Percentiles rank a stretch among this genome's conserved stretches.
Evolutionary conservation across 2,797 vertebrate genomes (phyloP).

Genomic region (Pantherophis vulpinus): DNA sequence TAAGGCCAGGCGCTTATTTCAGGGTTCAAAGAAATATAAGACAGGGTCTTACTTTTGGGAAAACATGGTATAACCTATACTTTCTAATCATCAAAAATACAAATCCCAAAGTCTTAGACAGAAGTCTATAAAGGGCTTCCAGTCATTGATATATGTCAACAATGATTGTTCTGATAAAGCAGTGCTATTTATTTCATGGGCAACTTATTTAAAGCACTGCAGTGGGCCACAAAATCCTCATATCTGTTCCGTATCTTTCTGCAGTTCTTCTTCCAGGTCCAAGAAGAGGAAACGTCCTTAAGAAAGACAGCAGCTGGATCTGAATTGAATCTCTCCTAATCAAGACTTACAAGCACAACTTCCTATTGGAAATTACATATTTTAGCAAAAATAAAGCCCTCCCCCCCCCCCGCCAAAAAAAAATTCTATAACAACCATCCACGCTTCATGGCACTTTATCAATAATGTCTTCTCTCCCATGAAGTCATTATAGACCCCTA

Average conservation of each 20-base stretch:
- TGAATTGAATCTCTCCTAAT: not conserved
- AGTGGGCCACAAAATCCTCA: not conserved
- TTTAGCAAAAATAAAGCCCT: not conserved
- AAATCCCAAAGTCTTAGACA: not conserved
- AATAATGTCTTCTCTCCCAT: not conserved
- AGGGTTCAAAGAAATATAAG: too few species aligned
- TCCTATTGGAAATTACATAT: not conserved
- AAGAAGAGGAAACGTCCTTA: not conserved
- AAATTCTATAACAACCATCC: not conserved
- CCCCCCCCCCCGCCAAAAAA: not conserved
- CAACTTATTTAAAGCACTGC: not conserved
- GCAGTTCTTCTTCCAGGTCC: not conserved
- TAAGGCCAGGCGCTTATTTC: too few species aligned
- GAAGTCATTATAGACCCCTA: constrained; percentile 46
- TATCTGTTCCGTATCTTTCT: not conserved
- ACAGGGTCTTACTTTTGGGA: too few species aligned
- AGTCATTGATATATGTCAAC: not conserved
- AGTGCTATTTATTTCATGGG: not conserved
- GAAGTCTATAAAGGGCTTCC: not conserved
- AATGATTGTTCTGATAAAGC: not conserved
- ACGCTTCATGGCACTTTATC: not conserved
- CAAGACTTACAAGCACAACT: not conserved
- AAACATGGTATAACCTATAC: not conserved
- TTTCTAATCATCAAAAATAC: not conserved
- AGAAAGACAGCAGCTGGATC: not conserved